Base-by-base conservation (phyloP, 1,140 invertebrate genomes). In the Eupristina koningsbergeri region DNA sequence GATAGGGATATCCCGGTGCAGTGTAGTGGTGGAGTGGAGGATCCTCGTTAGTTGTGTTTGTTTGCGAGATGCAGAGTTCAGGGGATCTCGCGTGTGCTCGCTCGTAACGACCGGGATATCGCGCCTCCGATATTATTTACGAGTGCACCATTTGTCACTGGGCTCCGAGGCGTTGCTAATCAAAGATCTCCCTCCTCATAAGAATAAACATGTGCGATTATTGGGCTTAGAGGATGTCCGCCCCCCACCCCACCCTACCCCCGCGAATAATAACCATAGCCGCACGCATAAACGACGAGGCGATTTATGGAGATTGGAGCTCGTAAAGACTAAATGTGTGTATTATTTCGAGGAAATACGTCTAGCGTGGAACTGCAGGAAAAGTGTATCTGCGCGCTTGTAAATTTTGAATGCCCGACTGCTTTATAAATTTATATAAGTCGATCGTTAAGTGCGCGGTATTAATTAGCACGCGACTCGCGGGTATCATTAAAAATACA, bases 91-190 rank as follows among this genome's bases (percentile, higher is more conserved):
- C 41, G 45, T n/a, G 63, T 26, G 45, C 41, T 3, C 63, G 39
- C 69, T 80, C 71, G 80, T 63, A 64, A 53, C 31, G n/a, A 26
- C 26, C 34, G 61, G 76, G 29, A 29, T 63, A 81, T 81, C 80
- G 13, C 77, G 36, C 31, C 50, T 6, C 36, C 34, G 45, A 74
- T 53, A 58, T 78, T 83, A 83, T 83, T 83, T 83, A 83, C 81
- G 81, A 83, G 75, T 29, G 81, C 64, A 71, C 79, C 81, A 79
- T 83, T 83, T 83, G 81, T 83, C 81, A 78, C 81, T 78, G 15
- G 29, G 45, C 1, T 36, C 61, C 61, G 47, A 76, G 71, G 69
- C 80, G 58, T 74, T 61, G n/a, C 69, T 81, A 74, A 74, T 81
- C 61, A 77, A 53, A 64, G 64, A n/a, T 73, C 81, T 34, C 45